phyloP scores from a whole-genome alignment of 2,113 vertebrate genomes.

The Nyctereutes procyonoides region DNA sequence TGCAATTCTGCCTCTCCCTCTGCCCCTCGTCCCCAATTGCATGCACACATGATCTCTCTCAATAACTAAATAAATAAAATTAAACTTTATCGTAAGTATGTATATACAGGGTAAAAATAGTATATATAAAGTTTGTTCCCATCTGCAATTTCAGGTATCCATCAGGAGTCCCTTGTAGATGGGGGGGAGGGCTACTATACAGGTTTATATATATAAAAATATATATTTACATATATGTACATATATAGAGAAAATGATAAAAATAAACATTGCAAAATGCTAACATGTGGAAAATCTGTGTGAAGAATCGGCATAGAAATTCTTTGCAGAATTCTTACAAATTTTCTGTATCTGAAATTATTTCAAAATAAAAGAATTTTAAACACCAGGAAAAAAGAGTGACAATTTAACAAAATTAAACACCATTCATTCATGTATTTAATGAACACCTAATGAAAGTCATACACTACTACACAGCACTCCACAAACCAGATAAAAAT shows the following conservation, averaged over 20 bases:
- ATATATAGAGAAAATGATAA: neutral
- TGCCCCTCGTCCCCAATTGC: neutral
- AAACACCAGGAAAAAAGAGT: neutral
- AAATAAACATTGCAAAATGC: neutral
- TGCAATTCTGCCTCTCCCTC: neutral
- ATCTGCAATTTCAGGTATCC: neutral
- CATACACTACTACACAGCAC: neutral
- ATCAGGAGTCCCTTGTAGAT: neutral
- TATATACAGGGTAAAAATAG: neutral
- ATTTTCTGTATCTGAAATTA: neutral
- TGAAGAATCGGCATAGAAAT: neutral
- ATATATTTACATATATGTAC: neutral
- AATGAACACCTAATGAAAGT: neutral
- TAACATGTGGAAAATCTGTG: neutral
- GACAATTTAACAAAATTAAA: conserved; percentile 4
- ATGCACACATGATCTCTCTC: neutral
- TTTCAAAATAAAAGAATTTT: neutral
- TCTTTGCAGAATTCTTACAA: neutral
- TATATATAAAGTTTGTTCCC: neutral
- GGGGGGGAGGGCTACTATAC: neutral
- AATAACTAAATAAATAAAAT: neutral
- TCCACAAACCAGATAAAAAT: neutral
- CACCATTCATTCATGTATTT: neutral
- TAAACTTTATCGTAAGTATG: neutral
- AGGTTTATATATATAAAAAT: neutral